phyloP scores from a whole-genome alignment of 2,797 vertebrate species.

The Protonibea diacanthus region DNA sequence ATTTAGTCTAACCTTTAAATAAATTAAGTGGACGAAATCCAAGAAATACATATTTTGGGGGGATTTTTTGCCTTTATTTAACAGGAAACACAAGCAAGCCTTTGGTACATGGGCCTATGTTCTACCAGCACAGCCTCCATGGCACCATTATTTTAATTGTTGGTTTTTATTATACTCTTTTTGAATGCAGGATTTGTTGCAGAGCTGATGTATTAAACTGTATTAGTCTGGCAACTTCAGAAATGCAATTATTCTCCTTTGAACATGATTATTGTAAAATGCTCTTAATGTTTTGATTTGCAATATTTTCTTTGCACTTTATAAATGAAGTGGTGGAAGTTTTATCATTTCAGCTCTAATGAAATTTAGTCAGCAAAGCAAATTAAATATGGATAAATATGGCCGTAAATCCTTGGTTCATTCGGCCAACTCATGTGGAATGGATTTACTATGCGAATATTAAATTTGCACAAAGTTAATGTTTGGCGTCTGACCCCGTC shows the following conservation, averaged over 20 bases:
- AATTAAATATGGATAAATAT: slow-evolving; percentile 10
- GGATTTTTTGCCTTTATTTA: too few species aligned
- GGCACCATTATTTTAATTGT: too few species aligned
- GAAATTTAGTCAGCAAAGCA: slow-evolving; percentile 2
- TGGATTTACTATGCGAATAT: slow-evolving; percentile 42
- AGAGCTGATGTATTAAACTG: background rate
- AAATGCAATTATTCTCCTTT: slow-evolving; percentile 6
- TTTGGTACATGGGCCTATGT: too few species aligned
- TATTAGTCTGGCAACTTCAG: slow-evolving; percentile 9
- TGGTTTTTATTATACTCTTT: background rate
- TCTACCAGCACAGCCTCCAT: too few species aligned
- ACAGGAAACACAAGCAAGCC: too few species aligned
- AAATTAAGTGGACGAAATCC: background rate
- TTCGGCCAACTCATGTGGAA: slow-evolving; percentile 56
- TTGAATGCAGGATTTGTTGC: background rate
- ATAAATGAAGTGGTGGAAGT: background rate
- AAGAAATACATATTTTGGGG: too few species aligned
- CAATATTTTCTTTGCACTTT: background rate
- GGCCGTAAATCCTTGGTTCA: slow-evolving; percentile 41
- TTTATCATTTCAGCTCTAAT: background rate
- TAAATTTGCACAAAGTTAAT: slow-evolving; percentile 26
- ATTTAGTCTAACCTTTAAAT: background rate
- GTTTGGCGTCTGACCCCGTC: slow-evolving; percentile 6
- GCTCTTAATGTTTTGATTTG: background rate
- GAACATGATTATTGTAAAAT: background rate